phyloP scores from a whole-genome alignment of 2,888 invertebrate species.

The Stenodema calcarata region DNA sequence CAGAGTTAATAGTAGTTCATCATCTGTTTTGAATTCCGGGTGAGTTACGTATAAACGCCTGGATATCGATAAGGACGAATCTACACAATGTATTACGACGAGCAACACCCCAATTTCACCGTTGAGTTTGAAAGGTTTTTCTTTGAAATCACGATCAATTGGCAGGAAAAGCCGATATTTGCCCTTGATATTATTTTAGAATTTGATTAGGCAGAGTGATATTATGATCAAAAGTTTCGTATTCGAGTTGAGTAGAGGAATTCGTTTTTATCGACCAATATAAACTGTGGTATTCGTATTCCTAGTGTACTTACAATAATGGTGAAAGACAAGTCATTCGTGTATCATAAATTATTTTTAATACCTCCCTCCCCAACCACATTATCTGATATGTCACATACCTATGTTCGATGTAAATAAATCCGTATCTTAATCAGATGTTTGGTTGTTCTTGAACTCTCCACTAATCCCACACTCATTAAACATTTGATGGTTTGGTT shows the following conservation, averaged over 20 bases:
- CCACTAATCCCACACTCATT: no score
- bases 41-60: no score
- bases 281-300: not conserved
- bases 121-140: no score
- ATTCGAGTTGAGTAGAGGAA: not conserved
- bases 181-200: not conserved
- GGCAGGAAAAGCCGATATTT: not conserved
- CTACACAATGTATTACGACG: no score
- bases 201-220: not conserved
- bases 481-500: no score
- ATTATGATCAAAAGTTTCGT: not conserved
- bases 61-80: no score
- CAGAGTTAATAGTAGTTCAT: not conserved
- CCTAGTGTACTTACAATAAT: not conserved
- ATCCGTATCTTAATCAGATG: not conserved
- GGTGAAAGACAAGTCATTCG: constrained; percentile 2
- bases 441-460: not conserved
- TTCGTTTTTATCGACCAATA: not conserved
- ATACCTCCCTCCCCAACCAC: not conserved
- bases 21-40: not conserved
- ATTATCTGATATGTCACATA: not conserved
- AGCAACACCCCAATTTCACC: no score
- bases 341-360: not conserved
- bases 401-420: not conserved
- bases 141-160: no score